Evolutionary conservation across 2,113 vertebrate species (phyloP).

Genomic region (Cichladusa arquata): DNA sequence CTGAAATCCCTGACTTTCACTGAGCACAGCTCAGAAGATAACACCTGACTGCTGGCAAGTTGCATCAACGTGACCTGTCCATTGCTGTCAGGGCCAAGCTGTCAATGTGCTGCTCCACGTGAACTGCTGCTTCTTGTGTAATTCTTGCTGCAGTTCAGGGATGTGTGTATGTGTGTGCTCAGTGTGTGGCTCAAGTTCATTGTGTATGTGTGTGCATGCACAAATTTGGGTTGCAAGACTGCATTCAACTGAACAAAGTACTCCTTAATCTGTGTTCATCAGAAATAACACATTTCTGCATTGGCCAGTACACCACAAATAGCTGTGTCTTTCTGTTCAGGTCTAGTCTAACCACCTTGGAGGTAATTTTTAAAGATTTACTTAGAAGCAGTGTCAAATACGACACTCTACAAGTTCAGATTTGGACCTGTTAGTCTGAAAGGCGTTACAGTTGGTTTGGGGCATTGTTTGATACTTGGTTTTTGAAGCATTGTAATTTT

Average conservation of each 20-base stretch:
- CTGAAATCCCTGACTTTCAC: background rate
- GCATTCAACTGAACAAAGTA: background rate
- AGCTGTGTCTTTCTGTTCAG: fast-evolving
- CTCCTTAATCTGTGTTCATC: background rate
- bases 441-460: background rate
- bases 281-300: background rate
- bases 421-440: background rate
- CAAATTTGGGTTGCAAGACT: background rate
- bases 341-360: background rate
- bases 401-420: background rate
- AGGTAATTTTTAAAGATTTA: background rate
- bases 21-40: background rate
- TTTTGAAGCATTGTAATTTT: background rate
- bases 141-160: background rate
- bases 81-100: background rate
- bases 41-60: background rate
- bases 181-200: background rate
- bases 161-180: background rate
- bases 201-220: too few relatives aligned
- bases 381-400: background rate
- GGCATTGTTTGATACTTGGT: background rate
- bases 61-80: background rate
- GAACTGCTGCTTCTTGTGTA: background rate
- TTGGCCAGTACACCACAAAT: background rate
- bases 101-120: background rate